Percentiles rank a stretch among this genome's conserved stretches.
These are phyloP conservation scores for Leucopsar rothschildi DNA, from an alignment of 2,113 vertebrate genomes.

Conservation along the genomic window DNA sequence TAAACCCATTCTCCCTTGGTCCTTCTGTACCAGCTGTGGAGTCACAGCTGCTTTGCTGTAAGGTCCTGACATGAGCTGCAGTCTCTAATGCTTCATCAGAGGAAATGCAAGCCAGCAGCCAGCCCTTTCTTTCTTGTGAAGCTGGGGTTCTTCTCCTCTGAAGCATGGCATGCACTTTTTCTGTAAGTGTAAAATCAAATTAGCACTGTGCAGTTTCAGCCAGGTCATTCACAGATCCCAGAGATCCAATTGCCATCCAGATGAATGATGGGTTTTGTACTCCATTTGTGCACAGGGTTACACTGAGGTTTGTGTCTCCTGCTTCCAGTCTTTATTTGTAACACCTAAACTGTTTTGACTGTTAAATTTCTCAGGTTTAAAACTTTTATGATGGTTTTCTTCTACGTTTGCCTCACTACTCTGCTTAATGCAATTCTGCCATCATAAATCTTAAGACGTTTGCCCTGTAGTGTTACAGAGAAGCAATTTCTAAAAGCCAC, in stretches of 20 bases:
- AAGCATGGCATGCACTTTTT: not conserved
- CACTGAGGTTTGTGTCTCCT: not conserved
- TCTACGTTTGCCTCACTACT: not conserved
- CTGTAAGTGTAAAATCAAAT: not conserved
- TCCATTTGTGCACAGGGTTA: not conserved
- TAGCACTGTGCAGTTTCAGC: not conserved
- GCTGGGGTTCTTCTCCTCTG: not conserved
- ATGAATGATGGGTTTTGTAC: not conserved
- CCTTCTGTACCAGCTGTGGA: not conserved
- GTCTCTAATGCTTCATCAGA: not conserved
- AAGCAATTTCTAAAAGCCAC: not conserved
- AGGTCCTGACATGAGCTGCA: not conserved
- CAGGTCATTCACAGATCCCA: not conserved
- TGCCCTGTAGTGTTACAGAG: not conserved
- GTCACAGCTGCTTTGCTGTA: not conserved
- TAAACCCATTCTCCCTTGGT: not conserved
- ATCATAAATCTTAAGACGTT: not conserved
- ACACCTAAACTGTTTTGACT: not conserved
- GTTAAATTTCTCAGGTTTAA: not conserved
- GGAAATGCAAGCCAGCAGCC: not conserved
- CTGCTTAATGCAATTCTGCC: not conserved
- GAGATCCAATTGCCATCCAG: not conserved
- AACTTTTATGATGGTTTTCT: not conserved
- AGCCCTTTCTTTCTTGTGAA: not conserved
- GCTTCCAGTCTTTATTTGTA: not conserved